Evolutionary conservation across 2,888 invertebrate genomes (phyloP), one percentile per base, ranked within the genome.

Genomic region (Heliconius charithonia): DNA sequence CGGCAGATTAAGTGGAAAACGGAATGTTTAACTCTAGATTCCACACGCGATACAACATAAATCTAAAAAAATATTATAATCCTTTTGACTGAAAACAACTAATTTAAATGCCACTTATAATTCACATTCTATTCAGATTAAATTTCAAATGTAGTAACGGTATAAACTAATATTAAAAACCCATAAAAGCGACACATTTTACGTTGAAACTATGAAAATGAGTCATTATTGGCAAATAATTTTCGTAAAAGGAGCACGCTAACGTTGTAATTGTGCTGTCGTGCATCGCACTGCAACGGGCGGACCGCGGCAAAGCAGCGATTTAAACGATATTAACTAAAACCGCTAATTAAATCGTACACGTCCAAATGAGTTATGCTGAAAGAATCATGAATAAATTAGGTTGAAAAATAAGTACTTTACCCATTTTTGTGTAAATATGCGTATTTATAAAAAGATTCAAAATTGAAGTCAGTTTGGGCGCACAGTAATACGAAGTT

Each of bases 291-390:
- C 76, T 74, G 59, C 63, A 63, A 73, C 74, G 62, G 76, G 25
- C 51, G 45, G 75, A 62, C 70, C 80, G 27, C 72, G 72, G 77
- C 32, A 45, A 63, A 67, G 75, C 75, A 62, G 71, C 75, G 81
- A 81, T 81, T 81, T 77, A 81, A 79, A 75, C 73, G 76, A 79
- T 80, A 81, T 80, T 78, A 82, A 80, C 77, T 79, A 76, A 79
- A 75, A 79, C 81, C 82, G 81, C 82, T 80, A 80, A 82, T 82
- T 79, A 81, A 78, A 79, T 76, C 66, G 66, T 79, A 69, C 74
- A 79, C 62, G 76, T 80, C 76, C 74, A 75, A 79, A 75, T 72
- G 37, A 79, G 71, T 79, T 81, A 71, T 56, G 76, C 32, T 32
- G 74, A 75, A 67, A 71, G 74, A 41, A 74, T 27, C 62, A 65